Evolutionary conservation across 2,113 vertebrate genomes (phyloP), one percentile per base, ranked within the genome.

Genomic region (Grus americana): DNA sequence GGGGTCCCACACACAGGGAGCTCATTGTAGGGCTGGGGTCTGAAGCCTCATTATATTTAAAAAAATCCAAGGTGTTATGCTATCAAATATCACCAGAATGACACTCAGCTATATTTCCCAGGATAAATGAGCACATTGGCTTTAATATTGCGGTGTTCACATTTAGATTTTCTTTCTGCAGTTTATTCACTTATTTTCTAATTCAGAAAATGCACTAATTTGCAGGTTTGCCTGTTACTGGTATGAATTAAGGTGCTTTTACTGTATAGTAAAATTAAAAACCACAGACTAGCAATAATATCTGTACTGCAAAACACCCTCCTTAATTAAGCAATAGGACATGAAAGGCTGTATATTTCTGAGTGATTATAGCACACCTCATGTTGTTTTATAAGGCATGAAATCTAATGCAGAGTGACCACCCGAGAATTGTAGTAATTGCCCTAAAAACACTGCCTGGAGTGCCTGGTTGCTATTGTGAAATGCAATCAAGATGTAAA

Each of bases 381-480:
- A 94, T 95, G 95, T 97, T 97, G 96, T 94, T 97, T 96, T 97
- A 97, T 94, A 97, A 97, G 88, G 95, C 93, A 95, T 96, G 95
- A 96, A 97, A 97, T 95, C 92, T 96, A 97, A 96, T 95, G 91
- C 91, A 95, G 95, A 97, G 91, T 97, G 96, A 97, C 96, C 97
- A 97, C 97, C 96, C 83, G 95, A 97, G 95, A 97, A 95, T 95
- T 97, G 94, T 86, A 93, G 88, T 96, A 97, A 97, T 97, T 97
- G 95, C 93, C 94, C 92, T 96, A 88, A 97, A 97, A 97, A 96
- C 93, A 94, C 85, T 87, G 90, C 95, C 92, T 95, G 91, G 91
- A 93, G 95, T 95, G 93, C 92, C 83, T 93, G 74, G 92, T 80
- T 95, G 57, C 76, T 93, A 82, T 95, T 92, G 85, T 90, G 86